A percentile compares a stretch with the other conserved stretches of the same genome.
Evolutionary conservation across 2,797 vertebrate species (phyloP).

Genomic region (Dendrocincla fuliginosa): DNA sequence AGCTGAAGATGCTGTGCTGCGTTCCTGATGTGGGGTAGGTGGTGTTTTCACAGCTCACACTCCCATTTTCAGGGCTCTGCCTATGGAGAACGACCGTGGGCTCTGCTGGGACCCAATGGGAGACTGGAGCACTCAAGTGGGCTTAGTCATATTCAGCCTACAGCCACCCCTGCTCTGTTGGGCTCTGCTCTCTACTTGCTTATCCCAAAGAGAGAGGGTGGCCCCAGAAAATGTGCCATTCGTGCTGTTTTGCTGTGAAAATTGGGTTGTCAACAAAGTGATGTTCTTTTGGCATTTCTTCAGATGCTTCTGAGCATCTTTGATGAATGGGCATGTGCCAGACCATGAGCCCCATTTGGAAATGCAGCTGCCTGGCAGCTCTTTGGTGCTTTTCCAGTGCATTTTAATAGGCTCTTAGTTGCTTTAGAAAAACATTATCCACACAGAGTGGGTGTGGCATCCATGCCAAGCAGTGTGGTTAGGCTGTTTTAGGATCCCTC

Average conservation of each 20-base stretch:
- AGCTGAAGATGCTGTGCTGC: not conserved
- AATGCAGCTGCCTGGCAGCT: not conserved
- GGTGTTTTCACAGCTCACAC: not conserved
- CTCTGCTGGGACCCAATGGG: accelerated
- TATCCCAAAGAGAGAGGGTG: not conserved
- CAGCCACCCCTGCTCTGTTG: not conserved
- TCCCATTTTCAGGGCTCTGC: not conserved
- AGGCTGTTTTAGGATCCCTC: not conserved
- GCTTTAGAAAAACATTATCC: not conserved
- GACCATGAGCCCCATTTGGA: not conserved
- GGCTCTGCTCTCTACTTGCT: not conserved
- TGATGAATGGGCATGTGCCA: not conserved
- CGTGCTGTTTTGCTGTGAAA: not conserved
- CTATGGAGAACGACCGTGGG: not conserved
- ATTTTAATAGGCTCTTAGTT: not conserved
- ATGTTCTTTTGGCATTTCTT: not conserved
- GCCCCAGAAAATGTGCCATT: not conserved
- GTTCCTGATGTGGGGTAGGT: not conserved
- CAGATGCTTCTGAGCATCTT: not conserved
- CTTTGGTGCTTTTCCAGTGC: not conserved
- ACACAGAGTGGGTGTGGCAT: not conserved
- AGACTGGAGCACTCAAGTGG: not conserved
- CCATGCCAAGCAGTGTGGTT: not conserved
- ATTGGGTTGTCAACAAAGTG: not conserved
- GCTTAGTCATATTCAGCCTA: not conserved